phyloP scores from a whole-genome alignment of 2,888 invertebrate genomes.

The Leucophora obtusa region DNA sequence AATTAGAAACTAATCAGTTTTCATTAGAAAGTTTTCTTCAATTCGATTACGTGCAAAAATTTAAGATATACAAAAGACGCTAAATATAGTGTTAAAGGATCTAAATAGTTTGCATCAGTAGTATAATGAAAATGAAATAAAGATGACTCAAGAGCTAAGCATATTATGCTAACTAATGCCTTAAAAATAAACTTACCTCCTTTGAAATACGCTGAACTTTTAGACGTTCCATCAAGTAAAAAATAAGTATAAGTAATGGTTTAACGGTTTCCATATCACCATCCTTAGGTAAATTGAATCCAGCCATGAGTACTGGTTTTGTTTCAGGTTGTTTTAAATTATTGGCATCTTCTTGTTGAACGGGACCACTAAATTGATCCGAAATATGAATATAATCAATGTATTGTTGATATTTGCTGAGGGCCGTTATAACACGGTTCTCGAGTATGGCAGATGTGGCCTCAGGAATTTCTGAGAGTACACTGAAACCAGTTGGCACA shows the following conservation, averaged over 20 bases:
- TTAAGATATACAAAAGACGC: too few relatives aligned
- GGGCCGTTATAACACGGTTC: conserved; percentile 86
- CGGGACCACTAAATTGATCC: conserved; percentile 95
- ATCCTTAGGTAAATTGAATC: conserved; percentile 87
- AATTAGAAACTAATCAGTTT: too few relatives aligned
- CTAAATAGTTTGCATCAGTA: too few relatives aligned
- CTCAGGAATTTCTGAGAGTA: conserved; percentile 95
- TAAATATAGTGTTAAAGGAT: too few relatives aligned
- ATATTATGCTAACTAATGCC: too few relatives aligned
- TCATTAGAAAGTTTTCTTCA: too few relatives aligned
- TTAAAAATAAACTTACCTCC: conserved; percentile 83
- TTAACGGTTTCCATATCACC: conserved; percentile 84
- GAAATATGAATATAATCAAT: conserved; percentile 98
- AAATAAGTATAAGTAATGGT: conserved; percentile 91
- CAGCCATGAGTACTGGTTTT: conserved; percentile 89
- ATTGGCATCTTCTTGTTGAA: conserved; percentile 89
- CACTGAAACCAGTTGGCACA: conserved; percentile 84
- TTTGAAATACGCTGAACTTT: conserved; percentile 91
- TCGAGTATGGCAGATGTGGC: conserved; percentile 91
- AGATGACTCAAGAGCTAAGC: too few relatives aligned
- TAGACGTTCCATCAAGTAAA: conserved; percentile 95
- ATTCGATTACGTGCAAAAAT: too few relatives aligned
- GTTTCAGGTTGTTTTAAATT: conserved; percentile 87
- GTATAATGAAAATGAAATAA: too few relatives aligned
- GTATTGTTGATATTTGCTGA: conserved; percentile 88